Evolutionary conservation across 2,888 invertebrate species (phyloP).

Genomic region (Epistrophella euchroma): DNA sequence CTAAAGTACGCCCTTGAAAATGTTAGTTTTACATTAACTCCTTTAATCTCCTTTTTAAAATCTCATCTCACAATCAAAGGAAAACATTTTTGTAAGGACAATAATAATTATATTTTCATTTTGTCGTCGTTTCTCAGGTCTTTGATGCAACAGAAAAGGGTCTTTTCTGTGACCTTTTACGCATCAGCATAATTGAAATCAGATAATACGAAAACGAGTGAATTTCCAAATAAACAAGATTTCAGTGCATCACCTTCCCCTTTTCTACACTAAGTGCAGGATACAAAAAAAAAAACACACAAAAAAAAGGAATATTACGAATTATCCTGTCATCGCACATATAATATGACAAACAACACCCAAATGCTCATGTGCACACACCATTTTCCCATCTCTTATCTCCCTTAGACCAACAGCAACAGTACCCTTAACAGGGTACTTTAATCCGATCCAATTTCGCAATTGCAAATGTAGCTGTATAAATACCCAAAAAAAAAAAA

Average conservation of each 20-base stretch:
- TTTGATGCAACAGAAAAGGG: constrained; percentile 6
- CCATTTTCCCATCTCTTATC: constrained; percentile 41
- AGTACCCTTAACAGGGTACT: constrained; percentile 40
- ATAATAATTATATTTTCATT: constrained; percentile 46
- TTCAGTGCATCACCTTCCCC: constrained; percentile 33
- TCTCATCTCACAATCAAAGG: constrained; percentile 24
- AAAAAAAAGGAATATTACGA: constrained; percentile 49
- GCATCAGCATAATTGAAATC: constrained; percentile 60
- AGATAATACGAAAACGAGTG: constrained; percentile 45
- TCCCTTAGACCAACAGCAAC: constrained; percentile 29
- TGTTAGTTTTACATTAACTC: constrained; percentile 50
- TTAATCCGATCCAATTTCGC: constrained; percentile 72
- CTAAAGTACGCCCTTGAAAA: constrained; percentile 50
- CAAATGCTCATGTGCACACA: constrained; percentile 16
- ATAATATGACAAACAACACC: constrained; percentile 60
- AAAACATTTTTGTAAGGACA: constrained; percentile 56
- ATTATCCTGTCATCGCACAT: constrained; percentile 65
- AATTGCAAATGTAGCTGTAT: constrained; percentile 46
- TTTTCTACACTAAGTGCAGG: constrained; percentile 1
- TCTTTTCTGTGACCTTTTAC: constrained; percentile 37
- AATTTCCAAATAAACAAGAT: constrained; percentile 54
- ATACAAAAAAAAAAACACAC: constrained; percentile 10
- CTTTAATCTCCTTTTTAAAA: constrained; percentile 45
- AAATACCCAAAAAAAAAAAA: constrained; percentile 24
- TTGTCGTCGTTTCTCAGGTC: neutral